phyloP scores from a whole-genome alignment of 2,797 vertebrate species.

The Xenops minutus region DNA sequence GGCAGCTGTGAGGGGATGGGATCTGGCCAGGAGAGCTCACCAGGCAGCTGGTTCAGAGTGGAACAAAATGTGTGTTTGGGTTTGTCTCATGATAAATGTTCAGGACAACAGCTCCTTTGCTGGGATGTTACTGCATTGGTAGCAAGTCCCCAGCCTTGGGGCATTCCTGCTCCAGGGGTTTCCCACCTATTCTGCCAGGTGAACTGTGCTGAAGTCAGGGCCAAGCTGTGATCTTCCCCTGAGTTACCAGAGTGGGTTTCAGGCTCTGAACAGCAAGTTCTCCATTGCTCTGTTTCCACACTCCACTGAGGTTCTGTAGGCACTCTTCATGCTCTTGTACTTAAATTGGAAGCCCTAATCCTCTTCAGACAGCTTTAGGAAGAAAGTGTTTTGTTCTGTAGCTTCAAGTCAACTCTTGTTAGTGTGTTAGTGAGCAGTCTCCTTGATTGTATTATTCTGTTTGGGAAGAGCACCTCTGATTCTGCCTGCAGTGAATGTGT shows the following conservation, averaged over 20 bases:
- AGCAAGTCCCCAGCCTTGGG: rapidly evolving
- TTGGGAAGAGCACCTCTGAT: background rate
- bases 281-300: background rate
- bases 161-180: background rate
- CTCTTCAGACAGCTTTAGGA: background rate
- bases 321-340: background rate
- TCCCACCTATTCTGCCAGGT: background rate
- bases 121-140: no score
- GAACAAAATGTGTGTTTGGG: background rate
- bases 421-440: background rate
- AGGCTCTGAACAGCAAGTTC: background rate
- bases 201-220: background rate
- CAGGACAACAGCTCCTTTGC: background rate
- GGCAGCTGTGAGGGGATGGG: background rate
- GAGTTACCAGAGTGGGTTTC: background rate
- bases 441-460: background rate
- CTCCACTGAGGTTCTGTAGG: background rate
- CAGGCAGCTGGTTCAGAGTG: background rate
- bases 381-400: background rate
- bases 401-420: background rate
- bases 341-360: background rate
- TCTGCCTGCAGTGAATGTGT: background rate
- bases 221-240: background rate
- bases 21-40: background rate
- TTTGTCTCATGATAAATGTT: rapidly evolving